These are phyloP conservation scores for Agrotis puta DNA, from an alignment of 2,888 invertebrate species.

Conservation along the genomic window DNA sequence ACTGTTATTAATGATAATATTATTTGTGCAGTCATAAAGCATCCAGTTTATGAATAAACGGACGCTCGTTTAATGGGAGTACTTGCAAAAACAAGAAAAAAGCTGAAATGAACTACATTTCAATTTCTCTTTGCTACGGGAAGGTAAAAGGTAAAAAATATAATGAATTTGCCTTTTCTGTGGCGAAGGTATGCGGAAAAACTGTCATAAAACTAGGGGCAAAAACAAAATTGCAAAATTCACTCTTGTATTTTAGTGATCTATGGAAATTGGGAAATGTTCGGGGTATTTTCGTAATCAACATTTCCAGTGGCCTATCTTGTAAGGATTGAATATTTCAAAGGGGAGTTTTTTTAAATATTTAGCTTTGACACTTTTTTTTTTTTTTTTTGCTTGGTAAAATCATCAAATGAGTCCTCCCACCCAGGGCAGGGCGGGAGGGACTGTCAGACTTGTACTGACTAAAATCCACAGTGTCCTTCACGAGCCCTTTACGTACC, in stretches of 20 bases:
- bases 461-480: too few species aligned
- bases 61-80: neutral
- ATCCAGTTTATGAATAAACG: slow-evolving; percentile 18
- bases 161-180: slow-evolving; percentile 46
- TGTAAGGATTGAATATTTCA: too few species aligned
- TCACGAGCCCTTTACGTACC: too few species aligned
- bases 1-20: neutral
- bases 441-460: too few species aligned
- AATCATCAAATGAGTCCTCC: too few species aligned
- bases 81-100: slow-evolving; percentile 15
- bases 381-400: too few species aligned
- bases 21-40: neutral
- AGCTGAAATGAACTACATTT: slow-evolving; percentile 47
- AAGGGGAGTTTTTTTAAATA: too few species aligned
- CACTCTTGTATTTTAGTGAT: neutral
- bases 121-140: slow-evolving; percentile 45
- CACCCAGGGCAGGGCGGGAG: too few species aligned
- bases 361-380: too few species aligned
- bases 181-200: slow-evolving; percentile 20
- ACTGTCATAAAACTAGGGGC: slow-evolving; percentile 19
- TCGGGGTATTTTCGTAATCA: neutral
- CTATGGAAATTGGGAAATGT: neutral
- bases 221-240: slow-evolving; percentile 27
- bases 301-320: too few species aligned
- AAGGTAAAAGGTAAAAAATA: slow-evolving; percentile 30